Conservation (phyloP, 2,888 invertebrate species). For the Drosophila limbata region DNA sequence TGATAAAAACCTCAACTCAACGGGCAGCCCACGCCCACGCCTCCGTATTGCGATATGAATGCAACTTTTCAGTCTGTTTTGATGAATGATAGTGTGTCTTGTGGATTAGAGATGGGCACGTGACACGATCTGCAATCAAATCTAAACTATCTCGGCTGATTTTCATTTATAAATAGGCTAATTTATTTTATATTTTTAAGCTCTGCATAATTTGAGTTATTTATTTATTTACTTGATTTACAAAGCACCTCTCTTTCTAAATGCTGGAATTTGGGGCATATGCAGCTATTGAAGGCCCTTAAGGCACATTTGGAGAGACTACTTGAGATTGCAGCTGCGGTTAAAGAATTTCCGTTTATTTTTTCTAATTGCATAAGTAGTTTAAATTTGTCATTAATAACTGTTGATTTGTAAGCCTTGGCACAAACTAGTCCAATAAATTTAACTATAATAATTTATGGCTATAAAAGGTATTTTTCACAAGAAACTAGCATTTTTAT, state of each 20-base stretch:
- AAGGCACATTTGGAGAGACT: constrained; percentile 3
- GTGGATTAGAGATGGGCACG: background rate
- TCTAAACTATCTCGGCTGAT: background rate
- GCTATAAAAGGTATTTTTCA: background rate
- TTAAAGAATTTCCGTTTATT: constrained; percentile 22
- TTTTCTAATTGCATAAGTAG: constrained; percentile 14
- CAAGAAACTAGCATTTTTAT: constrained; percentile 11
- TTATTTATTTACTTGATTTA: background rate
- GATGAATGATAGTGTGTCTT: constrained; percentile 18
- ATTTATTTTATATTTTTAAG: background rate
- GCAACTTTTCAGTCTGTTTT: constrained; percentile 4
- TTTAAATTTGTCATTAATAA: constrained; percentile 19
- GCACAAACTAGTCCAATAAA: constrained; percentile 1
- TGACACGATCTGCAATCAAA: constrained; percentile 7
- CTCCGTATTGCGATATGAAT: constrained; percentile 3
- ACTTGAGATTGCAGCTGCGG: constrained; percentile 28
- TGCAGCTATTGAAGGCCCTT: constrained; percentile 13
- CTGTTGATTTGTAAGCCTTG: constrained; percentile 4
- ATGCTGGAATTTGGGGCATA: constrained; percentile 5
- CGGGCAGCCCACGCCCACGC: constrained; percentile 27
- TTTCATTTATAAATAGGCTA: background rate
- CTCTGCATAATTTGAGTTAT: background rate
- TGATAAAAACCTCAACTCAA: constrained; percentile 33
- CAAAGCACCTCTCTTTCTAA: background rate
- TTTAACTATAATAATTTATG: background rate